Percentiles rank a stretch among this genome's conserved stretches.
phyloP scores from a whole-genome alignment of 2,888 invertebrate genomes.

The Mesopsocus fuscifrons region DNA sequence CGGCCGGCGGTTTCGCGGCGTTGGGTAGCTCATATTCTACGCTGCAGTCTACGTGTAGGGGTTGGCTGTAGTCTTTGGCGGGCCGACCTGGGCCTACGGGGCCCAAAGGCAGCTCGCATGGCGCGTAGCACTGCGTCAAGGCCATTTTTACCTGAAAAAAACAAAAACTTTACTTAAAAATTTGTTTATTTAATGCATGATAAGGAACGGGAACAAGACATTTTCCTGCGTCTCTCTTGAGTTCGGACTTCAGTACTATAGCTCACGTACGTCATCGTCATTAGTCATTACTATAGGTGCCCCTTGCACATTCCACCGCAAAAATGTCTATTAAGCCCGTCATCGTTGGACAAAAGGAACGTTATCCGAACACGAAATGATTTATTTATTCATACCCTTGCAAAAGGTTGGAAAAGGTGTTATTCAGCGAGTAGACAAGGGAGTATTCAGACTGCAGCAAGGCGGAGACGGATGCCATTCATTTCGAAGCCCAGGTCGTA shows the following conservation, averaged over 20 bases:
- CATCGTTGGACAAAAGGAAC: too few relatives aligned
- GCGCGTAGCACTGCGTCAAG: slow-evolving; percentile 11
- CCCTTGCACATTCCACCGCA: background rate
- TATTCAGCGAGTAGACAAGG: background rate
- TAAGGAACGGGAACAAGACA: background rate
- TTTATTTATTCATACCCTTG: too few relatives aligned
- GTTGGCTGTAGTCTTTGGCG: slow-evolving; percentile 64
- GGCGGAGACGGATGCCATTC: background rate
- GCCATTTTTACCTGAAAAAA: slow-evolving; percentile 11
- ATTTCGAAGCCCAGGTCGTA: background rate
- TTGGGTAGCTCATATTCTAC: slow-evolving; percentile 82
- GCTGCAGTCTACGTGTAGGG: slow-evolving; percentile 77
- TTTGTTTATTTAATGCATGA: background rate
- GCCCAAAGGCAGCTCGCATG: slow-evolving; percentile 9
- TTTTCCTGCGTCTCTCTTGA: background rate
- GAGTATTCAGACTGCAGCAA: background rate
- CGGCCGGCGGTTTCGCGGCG: slow-evolving; percentile 71
- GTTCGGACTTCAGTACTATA: background rate
- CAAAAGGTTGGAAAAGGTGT: background rate
- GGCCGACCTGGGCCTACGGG: slow-evolving; percentile 10
- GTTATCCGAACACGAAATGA: too few relatives aligned
- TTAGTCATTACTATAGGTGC: background rate
- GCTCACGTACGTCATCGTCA: background rate
- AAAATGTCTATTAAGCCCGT: too few relatives aligned
- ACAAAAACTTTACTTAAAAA: background rate